Evolutionary conservation across 2,797 vertebrate genomes (phyloP), one percentile per base, ranked within the genome.

Genomic region (Anniella stebbinsi): DNA sequence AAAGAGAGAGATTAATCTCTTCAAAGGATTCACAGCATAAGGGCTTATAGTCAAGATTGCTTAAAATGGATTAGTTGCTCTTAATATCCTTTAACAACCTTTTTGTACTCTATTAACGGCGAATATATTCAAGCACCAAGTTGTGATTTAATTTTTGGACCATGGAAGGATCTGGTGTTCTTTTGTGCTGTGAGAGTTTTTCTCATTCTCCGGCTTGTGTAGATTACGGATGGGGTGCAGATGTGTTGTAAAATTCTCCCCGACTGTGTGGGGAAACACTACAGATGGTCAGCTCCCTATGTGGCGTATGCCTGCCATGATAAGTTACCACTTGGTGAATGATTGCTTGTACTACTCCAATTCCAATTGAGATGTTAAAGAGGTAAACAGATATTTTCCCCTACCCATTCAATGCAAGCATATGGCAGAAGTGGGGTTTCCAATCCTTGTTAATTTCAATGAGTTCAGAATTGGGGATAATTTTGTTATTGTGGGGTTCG

Each of bases 101-200:
- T 38, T 73, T 8, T 36, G 18, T 54, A 33, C 66, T n/a, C 66
- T 33, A 18, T 17, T 21, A 30, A 48, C 5, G 72, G 15, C 5
- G 17, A 63, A 33, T 33, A 4, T 7, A n/a, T 69, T 4, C 1
- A 48, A 13, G 25, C n/a, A 60, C 23, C 15, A 60, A 13, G 6
- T 41, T 41, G 63, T 0, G 1, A 3, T 9, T 51, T 21, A 54
- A 33, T n/a, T 25, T 2, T 30, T 18, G 63, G 33, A 48, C 45
- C 10, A 15, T 0, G 1, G n/a, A 30, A 2, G 36, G 54, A 3
- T 23, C 3, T 18, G n/a, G n/a, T n/a, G 38, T 30, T 36, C 21
- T 38, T 67, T 45, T 84, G 81, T 69, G 17, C 12, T 3, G 1
- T 2, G 48, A 1, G 48, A 25, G 1, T n/a, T 86, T 45, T 41